phyloP scores from a whole-genome alignment of 2,113 vertebrate species.

The Coregonus clupeaformis region DNA sequence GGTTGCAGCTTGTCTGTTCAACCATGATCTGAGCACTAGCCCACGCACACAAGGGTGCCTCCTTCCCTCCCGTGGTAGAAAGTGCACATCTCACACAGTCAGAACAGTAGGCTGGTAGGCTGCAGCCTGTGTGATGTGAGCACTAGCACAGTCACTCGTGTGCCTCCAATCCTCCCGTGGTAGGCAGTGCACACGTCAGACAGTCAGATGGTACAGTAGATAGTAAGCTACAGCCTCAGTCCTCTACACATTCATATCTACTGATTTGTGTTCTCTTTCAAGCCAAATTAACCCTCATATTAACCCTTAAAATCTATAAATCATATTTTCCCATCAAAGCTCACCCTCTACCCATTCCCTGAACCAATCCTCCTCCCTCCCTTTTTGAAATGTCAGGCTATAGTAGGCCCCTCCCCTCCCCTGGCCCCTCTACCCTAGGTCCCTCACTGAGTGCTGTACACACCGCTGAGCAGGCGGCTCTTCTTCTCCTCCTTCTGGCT shows the following conservation, averaged over 20 bases:
- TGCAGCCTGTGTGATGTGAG: constrained; percentile 8
- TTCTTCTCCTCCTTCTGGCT: constrained; percentile 61
- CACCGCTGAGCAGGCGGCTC: constrained; percentile 87
- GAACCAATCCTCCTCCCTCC: not conserved
- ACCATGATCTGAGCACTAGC: constrained; percentile 46
- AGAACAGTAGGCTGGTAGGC: constrained; percentile 43
- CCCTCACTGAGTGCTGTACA: constrained; percentile 87
- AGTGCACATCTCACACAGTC: constrained; percentile 62
- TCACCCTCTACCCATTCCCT: not conserved
- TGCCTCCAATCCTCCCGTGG: too few relatives aligned
- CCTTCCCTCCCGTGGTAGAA: constrained; percentile 60
- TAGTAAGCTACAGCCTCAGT: not conserved
- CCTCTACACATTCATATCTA: too few relatives aligned
- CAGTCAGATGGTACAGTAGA: constrained; percentile 38
- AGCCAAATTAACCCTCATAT: too few relatives aligned
- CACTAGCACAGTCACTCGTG: too few relatives aligned
- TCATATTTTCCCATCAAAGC: not conserved
- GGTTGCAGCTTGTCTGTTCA: not conserved
- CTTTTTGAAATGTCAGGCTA: constrained; percentile 68
- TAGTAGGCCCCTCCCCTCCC: constrained; percentile 31
- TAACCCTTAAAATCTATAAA: not conserved
- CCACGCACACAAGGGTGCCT: constrained; percentile 58
- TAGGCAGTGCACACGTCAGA: too few relatives aligned
- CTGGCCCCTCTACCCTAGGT: constrained; percentile 17
- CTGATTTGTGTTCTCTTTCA: too few relatives aligned